A percentile compares a stretch with the other conserved stretches of the same genome.
Evolutionary conservation across 2,797 vertebrate species (phyloP).

Genomic region (Epinephelus awoara): DNA sequence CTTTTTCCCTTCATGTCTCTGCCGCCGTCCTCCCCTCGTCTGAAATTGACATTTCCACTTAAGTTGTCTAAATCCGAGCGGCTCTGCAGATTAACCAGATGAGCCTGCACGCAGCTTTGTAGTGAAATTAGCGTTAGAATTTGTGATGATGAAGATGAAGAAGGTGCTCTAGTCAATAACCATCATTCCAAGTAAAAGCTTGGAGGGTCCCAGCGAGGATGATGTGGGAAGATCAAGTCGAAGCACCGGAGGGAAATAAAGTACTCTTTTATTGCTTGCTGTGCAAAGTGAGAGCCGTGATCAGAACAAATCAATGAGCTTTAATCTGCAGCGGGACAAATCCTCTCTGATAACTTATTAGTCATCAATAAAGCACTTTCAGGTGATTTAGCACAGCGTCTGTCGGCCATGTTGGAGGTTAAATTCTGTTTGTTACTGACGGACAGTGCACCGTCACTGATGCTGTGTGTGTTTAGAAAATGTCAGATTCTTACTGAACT

Average conservation of each 20-base stretch:
- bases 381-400: background rate
- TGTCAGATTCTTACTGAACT: background rate
- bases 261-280: conserved; percentile 9
- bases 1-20: conserved; percentile 6
- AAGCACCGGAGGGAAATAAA: conserved; percentile 1
- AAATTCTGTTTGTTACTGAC: background rate
- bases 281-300: conserved; percentile 23
- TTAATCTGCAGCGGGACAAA: conserved; percentile 19
- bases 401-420: background rate
- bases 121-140: background rate
- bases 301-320: conserved; percentile 38
- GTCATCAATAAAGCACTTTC: background rate
- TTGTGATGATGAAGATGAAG: background rate
- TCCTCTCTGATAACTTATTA: background rate
- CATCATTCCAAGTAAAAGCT: background rate
- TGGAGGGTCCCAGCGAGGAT: background rate
- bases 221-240: background rate
- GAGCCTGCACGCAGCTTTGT: background rate
- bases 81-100: conserved; percentile 8
- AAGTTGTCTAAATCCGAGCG: background rate
- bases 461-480: background rate
- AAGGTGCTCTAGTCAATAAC: background rate
- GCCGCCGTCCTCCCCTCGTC: conserved; percentile 9
- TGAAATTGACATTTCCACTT: conserved; percentile 21
- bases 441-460: background rate